phyloP scores from a whole-genome alignment of 2,888 invertebrate species.

The Tetragnatha montana region DNA sequence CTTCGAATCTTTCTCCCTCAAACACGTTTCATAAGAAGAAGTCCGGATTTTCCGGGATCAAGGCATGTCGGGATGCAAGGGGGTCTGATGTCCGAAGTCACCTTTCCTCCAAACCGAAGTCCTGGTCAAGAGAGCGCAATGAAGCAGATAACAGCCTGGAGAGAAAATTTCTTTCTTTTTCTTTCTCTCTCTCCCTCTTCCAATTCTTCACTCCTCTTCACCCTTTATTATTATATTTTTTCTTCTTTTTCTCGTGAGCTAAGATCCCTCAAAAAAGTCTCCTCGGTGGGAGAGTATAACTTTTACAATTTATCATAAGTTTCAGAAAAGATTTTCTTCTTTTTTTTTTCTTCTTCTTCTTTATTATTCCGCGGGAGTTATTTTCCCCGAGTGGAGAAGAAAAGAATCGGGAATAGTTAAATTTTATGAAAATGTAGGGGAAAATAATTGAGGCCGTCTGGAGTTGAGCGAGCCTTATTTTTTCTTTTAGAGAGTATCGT shows the following conservation, averaged over 20 bases:
- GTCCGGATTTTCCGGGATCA: too few relatives aligned
- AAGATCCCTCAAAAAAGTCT: conserved; percentile 28
- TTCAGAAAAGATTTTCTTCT: conserved; percentile 27
- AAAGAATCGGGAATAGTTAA: conserved; percentile 5
- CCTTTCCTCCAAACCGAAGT: conserved; percentile 54
- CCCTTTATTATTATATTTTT: background rate
- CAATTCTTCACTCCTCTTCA: conserved; percentile 68
- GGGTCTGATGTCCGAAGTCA: conserved; percentile 38
- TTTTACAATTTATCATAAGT: conserved; percentile 71
- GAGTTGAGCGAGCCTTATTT: background rate
- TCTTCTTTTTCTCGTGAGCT: too few relatives aligned
- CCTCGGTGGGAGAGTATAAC: conserved; percentile 66
- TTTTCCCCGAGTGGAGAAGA: conserved; percentile 19
- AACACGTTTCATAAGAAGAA: background rate
- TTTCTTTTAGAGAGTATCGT: background rate
- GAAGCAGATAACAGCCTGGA: conserved; percentile 64
- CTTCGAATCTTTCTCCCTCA: background rate
- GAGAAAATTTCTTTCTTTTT: conserved; percentile 51
- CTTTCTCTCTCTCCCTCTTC: conserved; percentile 63
- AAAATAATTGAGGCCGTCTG: background rate
- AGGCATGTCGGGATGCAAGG: too few relatives aligned
- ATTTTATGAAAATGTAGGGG: background rate
- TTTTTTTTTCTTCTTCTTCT: conserved; percentile 31
- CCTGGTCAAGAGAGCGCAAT: conserved; percentile 64
- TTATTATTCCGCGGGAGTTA: conserved; percentile 36